These are phyloP conservation scores for Rhagoletis pomonella DNA, from an alignment of 1,140 invertebrate genomes.

Conservation along the genomic window DNA sequence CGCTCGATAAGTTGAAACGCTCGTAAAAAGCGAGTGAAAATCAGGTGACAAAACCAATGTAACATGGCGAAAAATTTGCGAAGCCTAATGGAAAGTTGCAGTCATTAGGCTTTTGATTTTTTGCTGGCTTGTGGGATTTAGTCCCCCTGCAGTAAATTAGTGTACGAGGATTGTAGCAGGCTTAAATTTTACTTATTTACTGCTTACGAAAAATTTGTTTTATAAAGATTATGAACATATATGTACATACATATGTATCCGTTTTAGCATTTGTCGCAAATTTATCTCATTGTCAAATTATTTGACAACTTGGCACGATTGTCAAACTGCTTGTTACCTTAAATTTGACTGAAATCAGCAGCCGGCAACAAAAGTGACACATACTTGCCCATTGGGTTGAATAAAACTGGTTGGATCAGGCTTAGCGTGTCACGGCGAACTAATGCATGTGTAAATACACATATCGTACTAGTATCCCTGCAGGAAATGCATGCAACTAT, in stretches of 20 bases:
- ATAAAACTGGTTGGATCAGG: no score
- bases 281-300: conserved; percentile 35
- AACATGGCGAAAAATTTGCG: not conserved
- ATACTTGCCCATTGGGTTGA: not conserved
- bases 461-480: no score
- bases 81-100: not conserved
- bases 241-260: no score
- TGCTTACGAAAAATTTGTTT: no score
- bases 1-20: not conserved
- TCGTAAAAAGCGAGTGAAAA: conserved; percentile 41
- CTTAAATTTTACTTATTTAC: no score
- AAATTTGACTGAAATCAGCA: not conserved
- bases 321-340: conserved; percentile 36
- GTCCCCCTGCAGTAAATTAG: no score
- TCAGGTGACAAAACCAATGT: conserved; percentile 36
- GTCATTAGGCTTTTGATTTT: not conserved
- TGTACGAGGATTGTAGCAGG: no score
- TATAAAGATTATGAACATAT: not conserved
- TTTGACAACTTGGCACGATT: conserved; percentile 22
- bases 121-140: not conserved
- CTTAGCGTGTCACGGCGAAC: no score
- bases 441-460: no score
- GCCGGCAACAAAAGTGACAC: not conserved
- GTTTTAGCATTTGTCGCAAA: not conserved
- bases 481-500: no score